phyloP scores from a whole-genome alignment of 2,888 invertebrate genomes.

The Branchipolynoe longqiensis region DNA sequence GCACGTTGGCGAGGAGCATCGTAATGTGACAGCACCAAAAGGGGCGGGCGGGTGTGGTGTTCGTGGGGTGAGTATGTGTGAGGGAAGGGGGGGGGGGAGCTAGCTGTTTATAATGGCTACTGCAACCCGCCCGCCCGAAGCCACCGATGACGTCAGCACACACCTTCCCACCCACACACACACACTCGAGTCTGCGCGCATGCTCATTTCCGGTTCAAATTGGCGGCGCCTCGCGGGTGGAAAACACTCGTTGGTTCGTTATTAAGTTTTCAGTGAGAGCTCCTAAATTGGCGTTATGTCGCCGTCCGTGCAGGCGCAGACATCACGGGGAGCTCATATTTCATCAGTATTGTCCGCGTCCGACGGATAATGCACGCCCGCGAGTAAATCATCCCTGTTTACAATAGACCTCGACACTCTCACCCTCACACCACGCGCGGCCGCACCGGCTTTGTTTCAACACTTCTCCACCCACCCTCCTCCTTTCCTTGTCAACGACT shows the following conservation, averaged over 20 bases:
- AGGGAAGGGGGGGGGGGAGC: no score
- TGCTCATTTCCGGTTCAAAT: slow-evolving; percentile 30
- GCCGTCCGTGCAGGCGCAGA: not conserved
- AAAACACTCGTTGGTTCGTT: slow-evolving; percentile 6
- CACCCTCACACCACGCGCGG: no score
- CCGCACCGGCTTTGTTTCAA: no score
- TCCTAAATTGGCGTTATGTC: slow-evolving; percentile 2
- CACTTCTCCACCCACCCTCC: no score
- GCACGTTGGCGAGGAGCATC: no score
- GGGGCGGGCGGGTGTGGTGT: no score
- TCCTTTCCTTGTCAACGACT: no score
- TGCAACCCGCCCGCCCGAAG: slow-evolving; percentile 14
- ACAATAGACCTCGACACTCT: not conserved
- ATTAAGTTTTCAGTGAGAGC: slow-evolving; percentile 29
- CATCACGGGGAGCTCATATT: not conserved
- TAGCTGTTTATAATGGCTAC: slow-evolving; percentile 39
- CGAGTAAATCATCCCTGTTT: not conserved
- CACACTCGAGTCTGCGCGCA: no score
- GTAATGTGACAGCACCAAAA: no score
- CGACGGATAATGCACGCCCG: not conserved
- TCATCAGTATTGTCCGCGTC: not conserved
- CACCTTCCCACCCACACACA: not conserved
- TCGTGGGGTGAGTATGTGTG: no score
- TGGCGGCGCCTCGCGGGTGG: not conserved
- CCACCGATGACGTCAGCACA: not conserved